Conservation (phyloP, 1,140 invertebrate genomes). For the Melitaea cinxia region DNA sequence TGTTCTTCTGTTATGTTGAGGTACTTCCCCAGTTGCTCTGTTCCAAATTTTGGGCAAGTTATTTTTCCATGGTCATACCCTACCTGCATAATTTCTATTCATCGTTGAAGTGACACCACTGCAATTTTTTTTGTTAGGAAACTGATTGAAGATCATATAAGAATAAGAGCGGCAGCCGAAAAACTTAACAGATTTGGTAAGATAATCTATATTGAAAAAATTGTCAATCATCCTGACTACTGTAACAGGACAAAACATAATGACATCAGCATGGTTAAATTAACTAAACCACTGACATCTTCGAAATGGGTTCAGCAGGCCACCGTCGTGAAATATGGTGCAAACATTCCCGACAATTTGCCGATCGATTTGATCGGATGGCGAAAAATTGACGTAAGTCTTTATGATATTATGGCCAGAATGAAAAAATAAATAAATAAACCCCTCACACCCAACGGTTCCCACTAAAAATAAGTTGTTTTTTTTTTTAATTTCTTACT, state of each 20-base stretch:
- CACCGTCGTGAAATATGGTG: constrained; percentile 35
- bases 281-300: constrained; percentile 27
- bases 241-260: constrained; percentile 32
- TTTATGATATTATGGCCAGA: neutral
- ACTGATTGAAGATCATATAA: too few species aligned
- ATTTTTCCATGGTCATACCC: too few species aligned
- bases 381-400: constrained; percentile 46
- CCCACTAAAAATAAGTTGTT: too few species aligned
- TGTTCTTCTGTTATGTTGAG: too few species aligned
- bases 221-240: constrained; percentile 45
- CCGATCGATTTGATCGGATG: constrained; percentile 51
- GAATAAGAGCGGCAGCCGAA: constrained; percentile 45
- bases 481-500: too few species aligned
- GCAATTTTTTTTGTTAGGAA: too few species aligned
- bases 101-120: too few species aligned
- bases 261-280: constrained; percentile 47
- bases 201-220: constrained; percentile 27
- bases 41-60: too few species aligned
- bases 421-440: too few species aligned
- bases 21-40: too few species aligned
- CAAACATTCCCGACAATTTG: constrained; percentile 39
- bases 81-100: too few species aligned
- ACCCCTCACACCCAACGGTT: too few species aligned
- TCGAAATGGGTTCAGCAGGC: constrained; percentile 32
- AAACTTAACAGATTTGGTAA: constrained; percentile 36